A percentile compares a stretch with the other conserved stretches of the same genome.
Evolutionary conservation across 37 sponge, comb jelly and placozoan genomes (phyloP).

Genomic region (Crambe crambe): DNA sequence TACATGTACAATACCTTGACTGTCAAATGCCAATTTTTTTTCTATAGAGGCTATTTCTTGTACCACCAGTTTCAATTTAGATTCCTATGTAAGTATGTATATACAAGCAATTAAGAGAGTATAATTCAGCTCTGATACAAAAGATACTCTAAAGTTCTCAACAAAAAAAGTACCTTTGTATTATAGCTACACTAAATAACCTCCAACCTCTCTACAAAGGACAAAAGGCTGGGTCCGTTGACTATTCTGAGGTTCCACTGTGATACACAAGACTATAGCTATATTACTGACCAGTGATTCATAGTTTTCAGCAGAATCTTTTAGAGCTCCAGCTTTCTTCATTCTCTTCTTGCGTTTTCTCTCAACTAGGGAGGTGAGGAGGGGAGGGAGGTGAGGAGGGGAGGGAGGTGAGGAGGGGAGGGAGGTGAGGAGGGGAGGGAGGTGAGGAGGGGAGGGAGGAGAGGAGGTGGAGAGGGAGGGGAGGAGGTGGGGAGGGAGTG

Average conservation of each 20-base stretch:
- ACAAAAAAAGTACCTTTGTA: no score
- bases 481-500: neutral
- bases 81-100: neutral
- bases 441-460: neutral
- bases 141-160: no score
- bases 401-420: neutral
- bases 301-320: conserved; percentile 67
- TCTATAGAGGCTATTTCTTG: conserved; percentile 4
- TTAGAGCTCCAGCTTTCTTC: conserved; percentile 65
- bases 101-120: neutral
- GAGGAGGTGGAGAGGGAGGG: no score
- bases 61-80: neutral
- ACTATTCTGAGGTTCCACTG: no score
- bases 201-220: no score
- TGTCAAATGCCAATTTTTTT: conserved; percentile 2
- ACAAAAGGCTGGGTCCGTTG: no score
- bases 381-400: no score
- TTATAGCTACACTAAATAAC: no score
- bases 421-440: neutral
- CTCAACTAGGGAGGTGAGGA: conserved; percentile 77
- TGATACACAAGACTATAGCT: no score
- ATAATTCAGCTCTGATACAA: no score
- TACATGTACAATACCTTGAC: conserved; percentile 10
- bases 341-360: conserved; percentile 80
- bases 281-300: conserved; percentile 64